Percentiles rank a stretch among this genome's conserved stretches.
These are phyloP conservation scores for Syrrhaptes paradoxus DNA, from an alignment of 2,113 vertebrate genomes.

Conservation along the genomic window DNA sequence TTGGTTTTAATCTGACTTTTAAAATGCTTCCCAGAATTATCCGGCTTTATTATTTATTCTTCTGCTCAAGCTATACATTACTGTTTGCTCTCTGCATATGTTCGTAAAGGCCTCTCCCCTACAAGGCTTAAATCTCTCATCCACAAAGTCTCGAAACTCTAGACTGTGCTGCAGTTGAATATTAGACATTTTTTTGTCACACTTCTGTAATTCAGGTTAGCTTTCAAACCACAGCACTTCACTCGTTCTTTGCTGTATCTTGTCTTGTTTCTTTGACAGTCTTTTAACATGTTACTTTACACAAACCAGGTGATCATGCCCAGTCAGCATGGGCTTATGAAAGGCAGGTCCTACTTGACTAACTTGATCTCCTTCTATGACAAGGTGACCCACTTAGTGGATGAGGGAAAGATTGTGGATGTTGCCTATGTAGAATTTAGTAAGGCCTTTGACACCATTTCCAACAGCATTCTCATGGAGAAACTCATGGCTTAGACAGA, in stretches of 20 bases:
- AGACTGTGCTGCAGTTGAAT: background rate
- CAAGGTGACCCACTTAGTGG: too few relatives aligned
- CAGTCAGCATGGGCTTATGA: too few relatives aligned
- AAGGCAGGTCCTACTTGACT: too few relatives aligned
- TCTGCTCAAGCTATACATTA: background rate
- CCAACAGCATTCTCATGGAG: too few relatives aligned
- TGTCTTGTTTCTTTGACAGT: background rate
- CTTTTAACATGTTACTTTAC: background rate
- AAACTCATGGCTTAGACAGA: too few relatives aligned
- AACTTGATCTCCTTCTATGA: too few relatives aligned
- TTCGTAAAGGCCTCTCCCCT: background rate
- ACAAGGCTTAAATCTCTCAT: background rate
- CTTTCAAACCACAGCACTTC: background rate
- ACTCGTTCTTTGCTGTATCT: background rate
- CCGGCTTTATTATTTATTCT: background rate
- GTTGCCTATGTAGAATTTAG: too few relatives aligned
- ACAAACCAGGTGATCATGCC: background rate
- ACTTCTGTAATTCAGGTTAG: background rate
- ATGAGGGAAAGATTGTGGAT: too few relatives aligned
- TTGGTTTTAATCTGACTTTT: background rate
- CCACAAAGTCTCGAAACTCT: background rate
- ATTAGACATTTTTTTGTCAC: background rate
- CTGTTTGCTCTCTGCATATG: background rate
- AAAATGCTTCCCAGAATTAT: background rate
- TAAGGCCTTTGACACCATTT: too few relatives aligned